phyloP scores from a whole-genome alignment of 2,797 vertebrate genomes.

The Odontamblyopus lacepedii region DNA sequence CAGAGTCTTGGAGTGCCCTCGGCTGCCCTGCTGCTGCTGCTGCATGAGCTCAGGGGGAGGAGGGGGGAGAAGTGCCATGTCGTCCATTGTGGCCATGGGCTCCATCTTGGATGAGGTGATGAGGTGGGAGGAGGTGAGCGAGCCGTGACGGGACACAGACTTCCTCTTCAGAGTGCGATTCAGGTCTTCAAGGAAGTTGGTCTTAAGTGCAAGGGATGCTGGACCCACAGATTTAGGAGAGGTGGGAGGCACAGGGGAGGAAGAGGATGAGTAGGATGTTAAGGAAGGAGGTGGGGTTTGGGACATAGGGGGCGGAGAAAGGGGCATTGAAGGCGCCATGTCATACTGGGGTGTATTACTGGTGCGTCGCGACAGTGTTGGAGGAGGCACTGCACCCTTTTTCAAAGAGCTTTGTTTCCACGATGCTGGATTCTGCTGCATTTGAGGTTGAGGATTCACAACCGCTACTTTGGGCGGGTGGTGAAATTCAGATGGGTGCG shows the following conservation, averaged over 20 bases:
- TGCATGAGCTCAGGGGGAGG: constrained; percentile 92
- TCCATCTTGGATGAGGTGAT: constrained; percentile 80
- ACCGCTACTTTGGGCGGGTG: constrained; percentile 90
- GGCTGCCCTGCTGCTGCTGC: constrained; percentile 82
- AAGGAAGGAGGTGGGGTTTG: constrained; percentile 70
- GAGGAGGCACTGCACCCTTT: constrained; percentile 85
- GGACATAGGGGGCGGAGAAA: constrained; percentile 68
- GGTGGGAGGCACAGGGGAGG: constrained; percentile 83
- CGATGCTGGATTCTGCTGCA: constrained; percentile 48
- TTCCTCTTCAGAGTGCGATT: constrained; percentile 98
- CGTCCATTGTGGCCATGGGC: constrained; percentile 93
- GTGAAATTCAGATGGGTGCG: constrained; percentile 81
- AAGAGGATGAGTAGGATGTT: constrained; percentile 67
- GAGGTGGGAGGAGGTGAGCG: constrained; percentile 84
- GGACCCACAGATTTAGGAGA: constrained; percentile 84
- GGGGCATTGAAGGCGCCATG: constrained; percentile 61
- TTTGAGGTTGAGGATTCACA: constrained; percentile 93
- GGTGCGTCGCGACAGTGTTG: constrained; percentile 83
- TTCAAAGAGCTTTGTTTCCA: constrained; percentile 88
- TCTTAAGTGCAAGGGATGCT: constrained; percentile 83
- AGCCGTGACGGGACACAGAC: constrained; percentile 92
- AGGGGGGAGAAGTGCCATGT: constrained; percentile 92
- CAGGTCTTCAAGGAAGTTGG: constrained; percentile 95
- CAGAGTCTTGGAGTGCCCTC: constrained; percentile 77
- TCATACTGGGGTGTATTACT: constrained; percentile 78